Evolutionary conservation across 1,140 invertebrate species (phyloP).

Genomic region (Melanaphis sacchari): DNA sequence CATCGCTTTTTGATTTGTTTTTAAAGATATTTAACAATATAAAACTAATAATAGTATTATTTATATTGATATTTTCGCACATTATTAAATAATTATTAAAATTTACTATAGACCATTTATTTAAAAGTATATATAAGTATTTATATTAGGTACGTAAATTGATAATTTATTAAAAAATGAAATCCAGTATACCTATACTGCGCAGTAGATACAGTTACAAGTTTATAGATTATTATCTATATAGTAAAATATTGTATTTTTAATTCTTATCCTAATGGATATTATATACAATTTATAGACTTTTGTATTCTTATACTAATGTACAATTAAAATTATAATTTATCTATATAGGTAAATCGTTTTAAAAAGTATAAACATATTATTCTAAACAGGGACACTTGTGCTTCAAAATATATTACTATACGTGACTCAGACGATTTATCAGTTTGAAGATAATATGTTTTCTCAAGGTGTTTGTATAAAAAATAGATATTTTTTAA

Average conservation of each 20-base stretch:
- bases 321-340: neutral
- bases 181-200: neutral
- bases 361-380: neutral
- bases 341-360: neutral
- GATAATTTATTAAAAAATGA: neutral
- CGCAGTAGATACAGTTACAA: neutral
- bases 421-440: neutral
- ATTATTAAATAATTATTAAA: too few relatives aligned
- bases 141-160: neutral
- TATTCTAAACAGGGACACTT: neutral
- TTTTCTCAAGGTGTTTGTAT: conserved; percentile 6
- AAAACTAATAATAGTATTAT: too few relatives aligned
- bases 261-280: neutral
- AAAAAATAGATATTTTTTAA: conserved; percentile 32
- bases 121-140: too few relatives aligned
- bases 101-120: too few relatives aligned
- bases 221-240: too few relatives aligned
- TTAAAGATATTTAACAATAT: too few relatives aligned
- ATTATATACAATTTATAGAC: neutral
- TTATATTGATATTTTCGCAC: too few relatives aligned
- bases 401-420: neutral
- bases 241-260: neutral
- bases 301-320: neutral
- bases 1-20: too few relatives aligned
- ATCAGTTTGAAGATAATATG: conserved; percentile 24